Evolutionary conservation across 2,113 vertebrate genomes (phyloP).

Genomic region (Sialia sialis): DNA sequence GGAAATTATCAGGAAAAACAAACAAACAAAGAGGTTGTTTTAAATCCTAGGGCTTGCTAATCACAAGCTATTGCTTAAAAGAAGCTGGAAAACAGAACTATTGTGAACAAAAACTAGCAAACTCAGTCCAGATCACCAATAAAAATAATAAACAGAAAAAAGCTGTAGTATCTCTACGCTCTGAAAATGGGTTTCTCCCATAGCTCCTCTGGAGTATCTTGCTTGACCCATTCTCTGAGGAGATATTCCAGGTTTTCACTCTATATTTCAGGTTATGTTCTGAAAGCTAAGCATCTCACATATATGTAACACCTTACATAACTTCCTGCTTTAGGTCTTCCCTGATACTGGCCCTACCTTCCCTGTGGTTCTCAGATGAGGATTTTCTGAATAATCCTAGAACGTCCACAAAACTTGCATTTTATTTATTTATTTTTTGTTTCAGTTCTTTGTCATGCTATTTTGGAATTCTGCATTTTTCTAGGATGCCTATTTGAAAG

Average conservation of each 20-base stretch:
- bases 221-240: not conserved
- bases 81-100: not conserved
- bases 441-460: not conserved
- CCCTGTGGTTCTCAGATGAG: not conserved
- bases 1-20: slow-evolving; percentile 25
- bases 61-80: not conserved
- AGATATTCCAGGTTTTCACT: not conserved
- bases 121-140: not conserved
- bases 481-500: not conserved
- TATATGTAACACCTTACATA: not conserved
- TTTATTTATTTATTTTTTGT: accelerated
- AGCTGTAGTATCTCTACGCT: not conserved
- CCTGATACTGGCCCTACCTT: not conserved
- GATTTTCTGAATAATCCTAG: not conserved
- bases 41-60: not conserved
- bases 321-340: not conserved
- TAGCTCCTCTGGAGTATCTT: not conserved
- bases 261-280: not conserved
- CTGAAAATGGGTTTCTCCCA: not conserved
- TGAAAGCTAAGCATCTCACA: not conserved
- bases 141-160: not conserved
- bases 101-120: not conserved
- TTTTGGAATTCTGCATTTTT: not conserved
- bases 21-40: not conserved
- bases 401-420: not conserved